Percentiles rank a stretch among this genome's conserved stretches.
Evolutionary conservation across 2,888 invertebrate genomes (phyloP).

Genomic region (Choreutis nemorana): DNA sequence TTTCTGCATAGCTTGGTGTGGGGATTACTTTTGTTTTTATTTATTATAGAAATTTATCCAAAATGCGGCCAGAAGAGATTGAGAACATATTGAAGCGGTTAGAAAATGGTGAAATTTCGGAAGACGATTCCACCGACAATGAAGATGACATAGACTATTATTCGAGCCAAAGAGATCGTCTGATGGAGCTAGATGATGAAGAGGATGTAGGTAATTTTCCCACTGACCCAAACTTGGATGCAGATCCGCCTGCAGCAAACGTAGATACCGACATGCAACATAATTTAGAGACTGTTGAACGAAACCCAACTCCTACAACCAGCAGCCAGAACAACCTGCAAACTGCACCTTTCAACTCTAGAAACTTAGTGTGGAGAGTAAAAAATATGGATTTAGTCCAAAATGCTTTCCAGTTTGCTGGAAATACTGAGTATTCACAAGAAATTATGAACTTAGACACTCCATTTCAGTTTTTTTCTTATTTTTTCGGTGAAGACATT

Average conservation of each 20-base stretch:
- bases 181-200: slow-evolving; percentile 19
- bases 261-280: slow-evolving; percentile 17
- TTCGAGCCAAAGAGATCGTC: slow-evolving; percentile 19
- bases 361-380: slow-evolving; percentile 22
- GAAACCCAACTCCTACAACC: slow-evolving; percentile 17
- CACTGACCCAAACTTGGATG: slow-evolving; percentile 17
- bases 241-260: slow-evolving; percentile 15
- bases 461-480: slow-evolving; percentile 22
- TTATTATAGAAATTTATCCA: slow-evolving; percentile 12
- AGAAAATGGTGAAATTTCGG: slow-evolving; percentile 20
- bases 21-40: too few relatives aligned
- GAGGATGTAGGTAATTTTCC: slow-evolving; percentile 19
- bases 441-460: slow-evolving; percentile 19
- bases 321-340: slow-evolving; percentile 20
- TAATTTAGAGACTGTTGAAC: slow-evolving; percentile 21
- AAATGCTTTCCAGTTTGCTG: slow-evolving; percentile 18
- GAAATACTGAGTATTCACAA: slow-evolving; percentile 19
- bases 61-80: slow-evolving; percentile 21
- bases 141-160: slow-evolving; percentile 21
- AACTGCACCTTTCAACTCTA: slow-evolving; percentile 20
- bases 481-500: slow-evolving; percentile 19
- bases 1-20: too few relatives aligned
- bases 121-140: slow-evolving; percentile 19
- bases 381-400: slow-evolving; percentile 22
- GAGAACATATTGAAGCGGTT: slow-evolving; percentile 19